Evolutionary conservation across 2,888 invertebrate genomes (phyloP), one percentile per base, ranked within the genome.

Genomic region (Euspilapteryx auroguttella): DNA sequence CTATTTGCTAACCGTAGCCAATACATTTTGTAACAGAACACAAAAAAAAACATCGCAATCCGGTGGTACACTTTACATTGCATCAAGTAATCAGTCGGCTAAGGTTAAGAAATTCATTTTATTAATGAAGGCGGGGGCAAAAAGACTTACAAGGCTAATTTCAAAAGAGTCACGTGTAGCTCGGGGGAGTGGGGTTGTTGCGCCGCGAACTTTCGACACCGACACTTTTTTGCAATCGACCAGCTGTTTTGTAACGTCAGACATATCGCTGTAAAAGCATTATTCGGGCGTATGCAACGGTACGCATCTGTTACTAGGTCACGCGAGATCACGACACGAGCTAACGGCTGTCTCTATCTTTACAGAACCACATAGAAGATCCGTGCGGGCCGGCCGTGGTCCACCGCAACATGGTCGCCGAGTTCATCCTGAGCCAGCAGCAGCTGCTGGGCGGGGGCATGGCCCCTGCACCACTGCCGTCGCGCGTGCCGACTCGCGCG

Each of bases 341-440:
- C 47, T 69, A 47, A 71, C 48, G 50, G 57, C 30, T 24, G 30
- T 55, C 41, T 57, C 44, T 41, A 37, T 76, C 66, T 68, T 76
- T 76, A 35, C 69, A 77, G 77, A 66, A 55, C 52, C 61, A 66
- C 61, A 48, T 44, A 44, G 66, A 68, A 42, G 66, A 68, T 52
- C 56, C 61, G 59, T 62, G 69, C 76, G 76, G 76, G 55, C 69
- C 58, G 30, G 51, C 50, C 42, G 50, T 52, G 45, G 71, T 71
- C 69, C 82, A 83, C 68, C 85, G 82, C 78, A 88, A 86, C 81
- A 89, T 89, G 87, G 89, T 90, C 71, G 89, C 89, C 66, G 89
- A 89, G 79, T 86, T 89, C 66, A 86, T 88, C 54, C 79, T 87
- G 61, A 86, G 87, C 53, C 87, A 83, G 59, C 84, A 83, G 47